Base-by-base conservation (phyloP, 2,888 invertebrate genomes). In the Chrysomela aeneicollis region DNA sequence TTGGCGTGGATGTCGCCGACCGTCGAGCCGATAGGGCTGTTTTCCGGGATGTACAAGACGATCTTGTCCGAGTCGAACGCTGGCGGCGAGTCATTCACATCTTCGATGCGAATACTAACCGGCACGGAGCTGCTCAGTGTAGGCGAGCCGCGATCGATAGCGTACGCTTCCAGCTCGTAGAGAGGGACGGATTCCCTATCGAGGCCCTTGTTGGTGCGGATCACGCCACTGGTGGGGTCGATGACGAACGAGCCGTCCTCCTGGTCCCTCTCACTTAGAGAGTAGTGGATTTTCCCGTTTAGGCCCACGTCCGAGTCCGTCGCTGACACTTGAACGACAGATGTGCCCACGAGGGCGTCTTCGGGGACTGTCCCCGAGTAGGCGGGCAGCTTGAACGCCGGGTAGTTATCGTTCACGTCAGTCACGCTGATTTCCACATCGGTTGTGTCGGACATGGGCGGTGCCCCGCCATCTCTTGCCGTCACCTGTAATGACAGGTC, bases 351-450 rank as follows among this genome's bases (percentile, higher is more conserved):
- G 69, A 93, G 84, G 15, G 94, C 95, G 79, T 97, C 96, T 82
- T 97, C 97, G 64, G 92, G 87, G 19, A 97, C 91, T 3, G 89
- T 90, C 0, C 94, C 92, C 17, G 90, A 89, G 76, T 97, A 97
- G 2, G 92, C 85, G 0, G 91, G 87, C 67, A 92, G 91, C 72
- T 91, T 91, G 82, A 98, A 98, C 0, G 88, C 86, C 0, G 98
- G 98, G 4, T 92, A 89, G 79, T 97, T 97, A 79, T 99, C 98
- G 79, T 99, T 99, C 0, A 97, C 95, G 80, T 99, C 99, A 0
- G 93, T 92, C 0, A 99, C 91, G 0, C 94, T 92, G 72, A 99
- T 95, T 81, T 98, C 97, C 0, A 99, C 92, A 76, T 97, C 96
- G 0, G 98, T 97, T 0, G 95, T 96, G 78, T 98, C 97, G 0